Evolutionary conservation across 2,113 vertebrate genomes (phyloP), one percentile per base, ranked within the genome.

Genomic region (Castor canadensis): DNA sequence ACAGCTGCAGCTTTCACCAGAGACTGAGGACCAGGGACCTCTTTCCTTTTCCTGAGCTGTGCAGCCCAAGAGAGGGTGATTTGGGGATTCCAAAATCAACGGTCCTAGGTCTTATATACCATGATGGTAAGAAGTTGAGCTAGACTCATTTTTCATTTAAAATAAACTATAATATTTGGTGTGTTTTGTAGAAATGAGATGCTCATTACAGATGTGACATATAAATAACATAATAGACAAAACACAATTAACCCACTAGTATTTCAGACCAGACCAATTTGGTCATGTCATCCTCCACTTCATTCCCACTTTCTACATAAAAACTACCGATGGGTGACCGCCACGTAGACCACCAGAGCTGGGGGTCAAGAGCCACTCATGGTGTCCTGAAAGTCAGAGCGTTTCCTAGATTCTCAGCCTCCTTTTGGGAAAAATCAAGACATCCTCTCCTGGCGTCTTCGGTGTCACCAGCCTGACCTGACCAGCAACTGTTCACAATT

Each of bases 141-240:
- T 49, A 96, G 62, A 87, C 30, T 90, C 40, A 95, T 72, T 91
- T 87, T 32, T 87, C 80, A n/a, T 84, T 72, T 35, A 45, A 91
- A 87, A 83, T 12, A 30, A 13, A 45, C 45, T 32, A 40, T 20
- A 73, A 77, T 69, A 66, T 45, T 64, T 67, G 35, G 6, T 58
- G 35, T 30, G 35, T 38, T 56, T 40, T 58, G 28, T 66, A 26
- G 30, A 69, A 83, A 43, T 47, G 38, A 87, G 47, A 47, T 56
- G 40, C 22, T 32, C 58, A 28, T 62, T 35, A 32, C 47, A 11
- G 45, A 38, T 45, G 43, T 45, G 26, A 77, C 30, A 75, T n/a
- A n/a, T n/a, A n/a, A n/a, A n/a, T n/a, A n/a, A n/a, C n/a, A n/a
- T n/a, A n/a, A 76, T 4, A 32, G 64, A 56, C 38, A 35, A 54